Evolutionary conservation across 30 jellyfish, hydroid and myxozoan species (phyloP).

Genomic region (Hydractinia echinata): DNA sequence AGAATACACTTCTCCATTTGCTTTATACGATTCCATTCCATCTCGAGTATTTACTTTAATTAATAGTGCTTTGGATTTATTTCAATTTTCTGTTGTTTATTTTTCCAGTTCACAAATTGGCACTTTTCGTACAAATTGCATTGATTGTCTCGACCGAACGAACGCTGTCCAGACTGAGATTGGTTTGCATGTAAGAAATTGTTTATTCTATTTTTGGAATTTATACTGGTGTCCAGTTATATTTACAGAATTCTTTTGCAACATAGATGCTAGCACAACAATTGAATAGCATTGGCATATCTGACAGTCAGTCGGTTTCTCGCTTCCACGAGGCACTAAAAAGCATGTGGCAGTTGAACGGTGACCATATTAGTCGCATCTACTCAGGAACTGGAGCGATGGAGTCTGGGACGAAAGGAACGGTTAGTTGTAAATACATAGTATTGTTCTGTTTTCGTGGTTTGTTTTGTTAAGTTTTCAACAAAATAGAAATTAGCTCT

Average conservation of each 20-base stretch:
- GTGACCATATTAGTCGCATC: conserved; percentile 80
- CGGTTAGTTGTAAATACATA: conserved; percentile 45
- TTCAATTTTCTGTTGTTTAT: background rate
- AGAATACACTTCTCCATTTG: too few relatives aligned
- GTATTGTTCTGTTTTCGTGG: too few relatives aligned
- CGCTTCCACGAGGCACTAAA: conserved; percentile 69
- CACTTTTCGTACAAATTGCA: conserved; percentile 86
- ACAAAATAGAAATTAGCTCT: too few relatives aligned
- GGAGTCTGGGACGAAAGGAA: conserved; percentile 84
- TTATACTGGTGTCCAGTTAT: background rate
- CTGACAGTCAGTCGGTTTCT: conserved; percentile 53
- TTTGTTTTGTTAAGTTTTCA: too few relatives aligned
- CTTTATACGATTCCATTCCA: too few relatives aligned
- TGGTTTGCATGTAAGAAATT: conserved; percentile 54
- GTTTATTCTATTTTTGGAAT: background rate
- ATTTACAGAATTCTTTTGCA: background rate
- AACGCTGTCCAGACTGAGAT: conserved; percentile 90
- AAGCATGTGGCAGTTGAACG: conserved; percentile 82
- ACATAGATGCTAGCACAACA: conserved; percentile 64
- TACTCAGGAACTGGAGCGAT: conserved; percentile 97
- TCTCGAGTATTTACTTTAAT: too few relatives aligned
- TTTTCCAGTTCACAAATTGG: conserved; percentile 83
- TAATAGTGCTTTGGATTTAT: background rate
- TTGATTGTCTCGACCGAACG: conserved; percentile 96
- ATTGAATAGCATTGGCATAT: conserved; percentile 63